A percentile compares a stretch with the other conserved stretches of the same genome.
Conservation (phyloP, 2,797 vertebrate species). For the Spondyliosoma cantharus region DNA sequence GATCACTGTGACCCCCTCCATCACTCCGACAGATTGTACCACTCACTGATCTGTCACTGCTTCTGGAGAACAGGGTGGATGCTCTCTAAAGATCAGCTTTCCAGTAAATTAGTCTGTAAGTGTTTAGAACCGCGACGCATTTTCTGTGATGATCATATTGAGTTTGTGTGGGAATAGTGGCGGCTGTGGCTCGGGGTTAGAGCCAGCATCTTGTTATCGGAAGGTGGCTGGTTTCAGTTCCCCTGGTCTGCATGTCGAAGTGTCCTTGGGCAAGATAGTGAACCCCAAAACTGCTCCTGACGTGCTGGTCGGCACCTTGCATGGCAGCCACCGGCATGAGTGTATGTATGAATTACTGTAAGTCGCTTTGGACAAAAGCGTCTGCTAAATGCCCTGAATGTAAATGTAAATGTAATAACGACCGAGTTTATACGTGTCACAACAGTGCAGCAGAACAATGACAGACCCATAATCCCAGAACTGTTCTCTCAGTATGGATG, state of each 20-base stretch:
- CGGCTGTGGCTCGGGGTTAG: too few species aligned
- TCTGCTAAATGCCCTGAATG: too few species aligned
- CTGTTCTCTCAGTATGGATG: background rate
- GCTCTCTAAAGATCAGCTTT: background rate
- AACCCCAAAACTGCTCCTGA: too few species aligned
- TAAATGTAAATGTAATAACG: background rate
- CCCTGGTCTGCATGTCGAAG: too few species aligned
- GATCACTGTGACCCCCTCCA: background rate
- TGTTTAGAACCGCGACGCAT: background rate
- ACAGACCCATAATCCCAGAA: background rate
- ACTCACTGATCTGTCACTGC: background rate
- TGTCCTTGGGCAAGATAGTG: too few species aligned
- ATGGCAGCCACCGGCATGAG: too few species aligned
- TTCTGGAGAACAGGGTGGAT: background rate
- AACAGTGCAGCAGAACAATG: background rate
- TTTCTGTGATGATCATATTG: background rate
- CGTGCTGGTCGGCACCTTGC: too few species aligned
- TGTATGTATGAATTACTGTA: too few species aligned
- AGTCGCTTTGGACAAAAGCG: too few species aligned
- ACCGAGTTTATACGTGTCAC: background rate
- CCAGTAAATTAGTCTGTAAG: background rate
- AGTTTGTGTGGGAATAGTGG: too few species aligned
- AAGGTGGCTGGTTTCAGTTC: too few species aligned
- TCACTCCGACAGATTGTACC: background rate
- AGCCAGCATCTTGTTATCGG: too few species aligned